A percentile compares a stretch with the other conserved stretches of the same genome.
phyloP scores from a whole-genome alignment of 1,140 invertebrate species.

The Hirudo medicinalis region DNA sequence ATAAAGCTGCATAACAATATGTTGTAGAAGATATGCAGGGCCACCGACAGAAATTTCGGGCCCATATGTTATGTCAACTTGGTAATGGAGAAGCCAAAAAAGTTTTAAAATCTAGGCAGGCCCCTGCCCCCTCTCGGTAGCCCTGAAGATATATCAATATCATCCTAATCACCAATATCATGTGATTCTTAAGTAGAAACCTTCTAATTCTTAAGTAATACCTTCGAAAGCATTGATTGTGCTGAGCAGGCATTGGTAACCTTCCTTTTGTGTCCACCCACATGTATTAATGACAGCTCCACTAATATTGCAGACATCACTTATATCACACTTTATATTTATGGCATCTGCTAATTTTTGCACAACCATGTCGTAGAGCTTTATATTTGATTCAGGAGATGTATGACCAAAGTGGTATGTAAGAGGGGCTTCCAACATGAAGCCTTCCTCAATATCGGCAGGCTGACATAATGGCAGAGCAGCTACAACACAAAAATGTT shows the following conservation, averaged over 20 bases:
- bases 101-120: too few relatives aligned
- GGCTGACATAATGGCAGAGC: conserved; percentile 77
- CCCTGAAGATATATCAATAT: too few relatives aligned
- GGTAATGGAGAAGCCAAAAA: too few relatives aligned
- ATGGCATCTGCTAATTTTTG: conserved; percentile 66
- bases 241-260: conserved; percentile 49
- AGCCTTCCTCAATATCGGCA: conserved; percentile 79
- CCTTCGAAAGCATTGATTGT: conserved; percentile 81
- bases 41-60: too few relatives aligned
- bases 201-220: conserved; percentile 13
- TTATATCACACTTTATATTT: conserved; percentile 65
- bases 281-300: conserved; percentile 97
- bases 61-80: too few relatives aligned
- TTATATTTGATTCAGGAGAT: conserved; percentile 58
- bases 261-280: conserved; percentile 84
- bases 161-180: too few relatives aligned
- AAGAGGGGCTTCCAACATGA: conserved; percentile 56
- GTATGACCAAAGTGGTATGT: conserved; percentile 89
- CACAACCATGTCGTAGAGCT: conserved; percentile 73
- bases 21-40: too few relatives aligned
- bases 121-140: too few relatives aligned
- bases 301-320: conserved; percentile 66
- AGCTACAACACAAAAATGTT: conserved; percentile 42
- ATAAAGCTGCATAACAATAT: too few relatives aligned
- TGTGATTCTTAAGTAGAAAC: neutral